phyloP scores from a whole-genome alignment of 2,113 vertebrate genomes.

The Turnix velox region DNA sequence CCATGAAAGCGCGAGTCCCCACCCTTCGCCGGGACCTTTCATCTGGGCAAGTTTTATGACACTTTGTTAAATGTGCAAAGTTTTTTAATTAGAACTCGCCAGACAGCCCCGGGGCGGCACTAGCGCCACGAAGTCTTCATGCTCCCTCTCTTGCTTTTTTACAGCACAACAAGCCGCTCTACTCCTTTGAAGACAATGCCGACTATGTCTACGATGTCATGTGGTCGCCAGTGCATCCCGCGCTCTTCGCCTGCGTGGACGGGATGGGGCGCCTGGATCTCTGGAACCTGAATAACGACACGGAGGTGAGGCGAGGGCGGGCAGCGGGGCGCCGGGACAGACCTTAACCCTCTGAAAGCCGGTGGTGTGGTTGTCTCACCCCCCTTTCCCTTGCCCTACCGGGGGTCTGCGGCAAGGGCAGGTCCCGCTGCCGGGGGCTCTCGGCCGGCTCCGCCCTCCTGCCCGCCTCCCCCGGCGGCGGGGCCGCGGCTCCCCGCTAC shows the following conservation, averaged over 20 bases:
- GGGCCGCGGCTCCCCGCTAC: neutral
- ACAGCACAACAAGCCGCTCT: slow-evolving; percentile 97
- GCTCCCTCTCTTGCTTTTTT: slow-evolving; percentile 71
- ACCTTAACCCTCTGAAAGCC: neutral
- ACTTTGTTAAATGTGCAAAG: slow-evolving; percentile 92
- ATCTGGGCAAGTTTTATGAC: slow-evolving; percentile 92
- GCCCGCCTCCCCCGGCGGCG: neutral
- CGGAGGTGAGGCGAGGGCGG: slow-evolving; percentile 83
- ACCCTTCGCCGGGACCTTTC: slow-evolving; percentile 86
- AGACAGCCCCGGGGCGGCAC: slow-evolving; percentile 96
- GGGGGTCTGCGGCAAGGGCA: neutral
- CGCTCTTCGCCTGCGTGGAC: slow-evolving; percentile 92
- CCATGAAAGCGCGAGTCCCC: slow-evolving; percentile 82
- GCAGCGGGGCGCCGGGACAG: neutral
- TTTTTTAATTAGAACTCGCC: slow-evolving; percentile 95
- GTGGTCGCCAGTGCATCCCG: slow-evolving; percentile 95
- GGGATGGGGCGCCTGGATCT: slow-evolving; percentile 96
- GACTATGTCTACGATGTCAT: slow-evolving; percentile 98
- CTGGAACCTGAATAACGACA: slow-evolving; percentile 98
- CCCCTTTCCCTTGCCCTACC: too few relatives aligned
- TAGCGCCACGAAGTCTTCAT: slow-evolving; percentile 94
- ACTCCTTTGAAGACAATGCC: slow-evolving; percentile 98
- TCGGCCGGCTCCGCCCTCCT: neutral
- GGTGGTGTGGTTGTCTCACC: neutral
- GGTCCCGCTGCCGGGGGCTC: neutral